phyloP scores from a whole-genome alignment of 2,797 vertebrate species.

The Arrhamphus sclerolepis region DNA sequence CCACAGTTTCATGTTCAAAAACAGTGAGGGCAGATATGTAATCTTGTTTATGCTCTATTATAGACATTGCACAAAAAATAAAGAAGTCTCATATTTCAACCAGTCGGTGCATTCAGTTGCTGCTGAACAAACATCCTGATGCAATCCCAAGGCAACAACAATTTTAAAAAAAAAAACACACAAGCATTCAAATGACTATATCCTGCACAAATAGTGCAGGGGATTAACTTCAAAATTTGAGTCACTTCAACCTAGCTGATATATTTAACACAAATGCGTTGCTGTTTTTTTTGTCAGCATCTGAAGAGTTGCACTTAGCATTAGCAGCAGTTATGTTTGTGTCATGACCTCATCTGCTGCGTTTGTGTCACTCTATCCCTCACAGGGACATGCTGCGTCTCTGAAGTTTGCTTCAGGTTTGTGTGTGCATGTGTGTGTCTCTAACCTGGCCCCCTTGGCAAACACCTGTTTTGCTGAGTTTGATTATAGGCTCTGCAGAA shows the following conservation, averaged over 20 bases:
- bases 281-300: slow-evolving; percentile 13
- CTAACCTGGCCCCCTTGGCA: slow-evolving; percentile 47
- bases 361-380: slow-evolving; percentile 57
- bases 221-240: slow-evolving; percentile 20
- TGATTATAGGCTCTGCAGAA: slow-evolving; percentile 61
- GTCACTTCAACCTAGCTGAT: neutral
- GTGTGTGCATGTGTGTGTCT: slow-evolving; percentile 32
- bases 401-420: slow-evolving; percentile 52
- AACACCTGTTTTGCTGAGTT: slow-evolving; percentile 65
- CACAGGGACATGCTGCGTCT: slow-evolving; percentile 39
- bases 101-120: slow-evolving; percentile 29
- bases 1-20: slow-evolving; percentile 4
- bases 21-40: slow-evolving; percentile 6
- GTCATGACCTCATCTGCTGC: slow-evolving; percentile 64
- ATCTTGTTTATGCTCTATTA: slow-evolving; percentile 12
- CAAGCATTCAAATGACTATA: slow-evolving; percentile 43
- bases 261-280: slow-evolving; percentile 13
- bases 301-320: slow-evolving; percentile 21
- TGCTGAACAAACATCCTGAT: slow-evolving; percentile 65
- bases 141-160: slow-evolving; percentile 67
- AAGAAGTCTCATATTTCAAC: slow-evolving; percentile 38
- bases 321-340: slow-evolving; percentile 38
- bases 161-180: no score
- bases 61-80: slow-evolving; percentile 13
- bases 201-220: slow-evolving; percentile 10